Conservation (phyloP, 2,888 invertebrate genomes). For the Strigamia maritima region DNA sequence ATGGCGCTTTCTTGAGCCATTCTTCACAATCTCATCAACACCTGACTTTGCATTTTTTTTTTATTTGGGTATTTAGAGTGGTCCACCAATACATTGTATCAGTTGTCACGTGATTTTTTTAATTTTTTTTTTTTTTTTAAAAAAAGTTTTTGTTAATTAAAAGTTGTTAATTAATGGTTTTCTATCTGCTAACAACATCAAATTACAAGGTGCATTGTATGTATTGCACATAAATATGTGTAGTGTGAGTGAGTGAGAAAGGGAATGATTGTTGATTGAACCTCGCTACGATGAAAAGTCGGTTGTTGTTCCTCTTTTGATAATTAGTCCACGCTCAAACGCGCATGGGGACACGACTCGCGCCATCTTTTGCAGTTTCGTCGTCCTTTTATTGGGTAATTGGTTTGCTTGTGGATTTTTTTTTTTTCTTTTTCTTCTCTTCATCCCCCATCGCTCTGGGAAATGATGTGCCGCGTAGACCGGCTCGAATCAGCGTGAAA, state of each 20-base stretch:
- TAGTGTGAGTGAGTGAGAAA: too few species aligned
- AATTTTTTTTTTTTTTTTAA: neutral
- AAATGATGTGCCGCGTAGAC: slow-evolving; percentile 26
- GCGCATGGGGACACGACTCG: neutral
- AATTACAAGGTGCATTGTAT: neutral
- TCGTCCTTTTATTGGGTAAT: slow-evolving; percentile 24
- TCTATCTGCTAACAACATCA: neutral
- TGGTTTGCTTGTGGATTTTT: slow-evolving; percentile 7
- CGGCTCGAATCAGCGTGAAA: slow-evolving; percentile 29
- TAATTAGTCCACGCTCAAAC: neutral
- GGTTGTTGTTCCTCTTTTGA: neutral
- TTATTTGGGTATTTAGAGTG: neutral
- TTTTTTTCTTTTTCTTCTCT: neutral
- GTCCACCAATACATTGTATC: too few species aligned
- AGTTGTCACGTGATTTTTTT: too few species aligned
- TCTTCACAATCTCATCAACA: neutral
- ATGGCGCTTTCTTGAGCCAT: neutral
- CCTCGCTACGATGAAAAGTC: too few species aligned
- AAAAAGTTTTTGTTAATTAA: neutral
- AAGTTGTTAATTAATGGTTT: slow-evolving; percentile 6
- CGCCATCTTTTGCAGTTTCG: slow-evolving; percentile 7
- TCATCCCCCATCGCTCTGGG: slow-evolving; percentile 29
- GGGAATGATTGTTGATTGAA: too few species aligned
- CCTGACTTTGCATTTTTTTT: neutral
- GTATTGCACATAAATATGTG: too few species aligned